A percentile compares a stretch with the other conserved stretches of the same genome.
phyloP scores from a whole-genome alignment of 1,140 invertebrate genomes.

The Pantala flavescens region DNA sequence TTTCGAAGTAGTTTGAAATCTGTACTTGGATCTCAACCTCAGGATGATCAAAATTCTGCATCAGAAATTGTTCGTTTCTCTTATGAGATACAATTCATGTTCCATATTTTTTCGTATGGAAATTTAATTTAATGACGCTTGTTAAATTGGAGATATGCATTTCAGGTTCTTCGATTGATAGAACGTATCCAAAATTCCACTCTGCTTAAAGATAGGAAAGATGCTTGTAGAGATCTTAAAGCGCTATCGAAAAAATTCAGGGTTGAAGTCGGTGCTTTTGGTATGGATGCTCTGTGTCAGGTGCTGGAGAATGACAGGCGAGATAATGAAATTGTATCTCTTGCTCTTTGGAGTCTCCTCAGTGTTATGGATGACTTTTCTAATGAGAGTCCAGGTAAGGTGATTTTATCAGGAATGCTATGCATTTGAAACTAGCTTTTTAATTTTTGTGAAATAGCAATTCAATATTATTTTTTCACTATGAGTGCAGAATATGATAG shows the following conservation, averaged over 20 bases:
- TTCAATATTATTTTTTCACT: neutral
- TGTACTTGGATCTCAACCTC: constrained; percentile 70
- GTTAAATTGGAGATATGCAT: constrained; percentile 22
- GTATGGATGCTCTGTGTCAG: constrained; percentile 77
- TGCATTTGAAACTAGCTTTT: constrained; percentile 16
- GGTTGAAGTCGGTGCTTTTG: constrained; percentile 90
- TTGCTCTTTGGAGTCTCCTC: constrained; percentile 83
- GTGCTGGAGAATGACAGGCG: constrained; percentile 70
- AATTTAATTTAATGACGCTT: constrained; percentile 15
- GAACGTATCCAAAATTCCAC: constrained; percentile 87
- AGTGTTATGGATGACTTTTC: constrained; percentile 55
- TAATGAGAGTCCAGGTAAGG: neutral
- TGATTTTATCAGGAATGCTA: neutral
- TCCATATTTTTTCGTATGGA: constrained; percentile 17
- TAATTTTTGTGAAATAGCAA: constrained; percentile 14
- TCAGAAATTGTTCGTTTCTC: constrained; percentile 62
- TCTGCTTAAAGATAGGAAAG: constrained; percentile 83
- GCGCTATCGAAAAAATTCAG: constrained; percentile 87
- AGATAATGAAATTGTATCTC: constrained; percentile 84
- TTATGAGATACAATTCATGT: neutral
- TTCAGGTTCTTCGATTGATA: constrained; percentile 82
- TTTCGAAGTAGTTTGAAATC: constrained; percentile 78
- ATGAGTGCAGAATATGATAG: no score
- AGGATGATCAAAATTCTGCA: constrained; percentile 61
- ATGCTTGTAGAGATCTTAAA: constrained; percentile 92